Evolutionary conservation across 1,140 invertebrate species (phyloP).

Genomic region (Halyomorpha halys): DNA sequence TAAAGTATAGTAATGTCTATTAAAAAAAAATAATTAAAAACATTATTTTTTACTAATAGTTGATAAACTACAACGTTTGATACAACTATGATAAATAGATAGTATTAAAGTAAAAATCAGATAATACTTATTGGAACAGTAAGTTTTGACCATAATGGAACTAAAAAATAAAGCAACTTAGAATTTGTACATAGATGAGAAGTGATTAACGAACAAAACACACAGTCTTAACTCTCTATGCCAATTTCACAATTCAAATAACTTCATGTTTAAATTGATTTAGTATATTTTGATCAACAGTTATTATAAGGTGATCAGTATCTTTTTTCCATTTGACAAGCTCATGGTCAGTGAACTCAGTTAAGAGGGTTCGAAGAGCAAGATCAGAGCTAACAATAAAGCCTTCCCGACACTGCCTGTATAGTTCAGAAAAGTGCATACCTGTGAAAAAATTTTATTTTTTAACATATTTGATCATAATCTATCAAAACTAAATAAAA

Average conservation of each 20-base stretch:
- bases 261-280: conserved; percentile 58
- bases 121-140: too few relatives aligned
- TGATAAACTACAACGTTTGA: too few relatives aligned
- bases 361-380: conserved; percentile 75
- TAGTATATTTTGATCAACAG: conserved; percentile 59
- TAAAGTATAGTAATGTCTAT: too few relatives aligned
- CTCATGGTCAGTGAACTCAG: conserved; percentile 89
- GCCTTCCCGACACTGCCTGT: conserved; percentile 66
- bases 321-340: conserved; percentile 69
- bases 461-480: too few relatives aligned
- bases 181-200: too few relatives aligned
- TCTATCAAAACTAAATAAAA: conserved; percentile 15
- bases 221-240: conserved; percentile 30
- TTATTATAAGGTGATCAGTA: conserved; percentile 66
- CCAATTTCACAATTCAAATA: conserved; percentile 39
- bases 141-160: too few relatives aligned
- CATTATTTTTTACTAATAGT: too few relatives aligned
- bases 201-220: too few relatives aligned
- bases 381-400: conserved; percentile 85
- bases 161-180: too few relatives aligned
- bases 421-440: conserved; percentile 76
- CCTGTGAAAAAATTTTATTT: conserved; percentile 41
- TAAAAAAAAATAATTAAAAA: too few relatives aligned
- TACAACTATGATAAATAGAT: too few relatives aligned
- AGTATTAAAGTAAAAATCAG: too few relatives aligned